Evolutionary conservation across 1,140 invertebrate genomes (phyloP), one percentile per base, ranked within the genome.

Genomic region (Drosophila novamexicana): DNA sequence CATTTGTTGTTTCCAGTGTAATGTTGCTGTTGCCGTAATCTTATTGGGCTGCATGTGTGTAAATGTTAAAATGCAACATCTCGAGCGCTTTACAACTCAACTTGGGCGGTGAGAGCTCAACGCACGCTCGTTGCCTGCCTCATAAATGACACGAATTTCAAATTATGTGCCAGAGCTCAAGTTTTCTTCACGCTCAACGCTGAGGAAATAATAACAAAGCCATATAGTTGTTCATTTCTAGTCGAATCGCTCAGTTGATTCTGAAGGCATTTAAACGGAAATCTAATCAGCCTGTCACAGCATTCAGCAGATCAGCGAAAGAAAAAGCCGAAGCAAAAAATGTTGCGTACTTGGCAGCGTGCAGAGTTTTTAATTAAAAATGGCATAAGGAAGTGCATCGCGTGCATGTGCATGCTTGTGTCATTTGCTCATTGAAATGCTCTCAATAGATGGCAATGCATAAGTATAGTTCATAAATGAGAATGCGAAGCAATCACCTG

Each of bases 401-500:
- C 9, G 12, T 58, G 16, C 4, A 8, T 42, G 44, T 69, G 36
- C 4, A 9, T 34, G 37, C 16, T 10, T 61, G 52, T 44, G 61
- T 53, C 32, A 67, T 61, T 57, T 69, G 50, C 58, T 75, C 59
- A 75, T 47, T 74, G 71, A 5, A 57, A 74, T 9, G 50, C 5
- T 44, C 29, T 29, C 39, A 71, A 67, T 68, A 58, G 62, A 49
- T 58, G 45, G 47, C 64, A 56, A 68, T 68, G 49, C 40, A 16
- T 66, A 59, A 64, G 40, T 42, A 77, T 69, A 49, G 47, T 78
- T 73, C 84, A 88, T 89, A 89, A 84, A 84, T 89, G 80, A 80
- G 80, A 84, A 83, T 75, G 67, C 61, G 67, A 70, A 75, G 66
- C 77, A 89, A 89, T 88, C 84, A 89, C 84, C 84, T 88, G 74